Conservation (phyloP, 1,140 invertebrate genomes). For the Cyphomyrmex costatus region DNA sequence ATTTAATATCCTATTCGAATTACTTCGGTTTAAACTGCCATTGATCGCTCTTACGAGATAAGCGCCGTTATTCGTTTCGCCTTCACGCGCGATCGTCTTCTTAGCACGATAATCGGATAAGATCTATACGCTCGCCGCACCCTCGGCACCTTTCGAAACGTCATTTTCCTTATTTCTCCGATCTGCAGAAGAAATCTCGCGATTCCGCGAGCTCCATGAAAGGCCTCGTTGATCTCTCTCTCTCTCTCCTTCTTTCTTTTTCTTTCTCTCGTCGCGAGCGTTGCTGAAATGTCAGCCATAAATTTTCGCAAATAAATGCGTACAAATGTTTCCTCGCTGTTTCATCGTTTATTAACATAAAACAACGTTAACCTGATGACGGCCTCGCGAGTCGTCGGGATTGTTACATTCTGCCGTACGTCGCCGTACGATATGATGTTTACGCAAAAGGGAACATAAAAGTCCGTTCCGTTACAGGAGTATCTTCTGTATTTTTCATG, state of each 20-base stretch:
- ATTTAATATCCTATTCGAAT: constrained; percentile 67
- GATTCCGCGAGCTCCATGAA: constrained; percentile 36
- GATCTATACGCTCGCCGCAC: constrained; percentile 53
- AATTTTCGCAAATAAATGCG: constrained; percentile 63
- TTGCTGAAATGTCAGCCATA: constrained; percentile 74
- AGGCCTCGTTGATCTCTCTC: constrained; percentile 48
- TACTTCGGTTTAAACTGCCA: constrained; percentile 51
- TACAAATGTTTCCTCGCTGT: constrained; percentile 69
- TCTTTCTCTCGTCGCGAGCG: neutral
- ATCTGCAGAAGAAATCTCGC: constrained; percentile 38
- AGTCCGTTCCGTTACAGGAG: neutral
- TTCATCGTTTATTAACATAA: constrained; percentile 72
- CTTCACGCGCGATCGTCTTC: constrained; percentile 32
- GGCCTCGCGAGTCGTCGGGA: constrained; percentile 33
- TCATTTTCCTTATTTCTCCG: constrained; percentile 26
- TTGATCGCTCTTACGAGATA: constrained; percentile 49
- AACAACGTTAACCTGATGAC: constrained; percentile 46
- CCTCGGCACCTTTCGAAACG: constrained; percentile 51
- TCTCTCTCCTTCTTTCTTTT: neutral
- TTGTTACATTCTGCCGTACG: constrained; percentile 55
- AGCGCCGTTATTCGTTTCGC: constrained; percentile 8
- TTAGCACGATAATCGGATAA: constrained; percentile 49
- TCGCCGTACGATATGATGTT: constrained; percentile 29
- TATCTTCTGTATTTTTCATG: neutral
- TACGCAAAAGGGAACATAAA: constrained; percentile 28